These are phyloP conservation scores for Macrostomum lignano DNA, from an alignment of 1,140 invertebrate species.

Conservation along the genomic window DNA sequence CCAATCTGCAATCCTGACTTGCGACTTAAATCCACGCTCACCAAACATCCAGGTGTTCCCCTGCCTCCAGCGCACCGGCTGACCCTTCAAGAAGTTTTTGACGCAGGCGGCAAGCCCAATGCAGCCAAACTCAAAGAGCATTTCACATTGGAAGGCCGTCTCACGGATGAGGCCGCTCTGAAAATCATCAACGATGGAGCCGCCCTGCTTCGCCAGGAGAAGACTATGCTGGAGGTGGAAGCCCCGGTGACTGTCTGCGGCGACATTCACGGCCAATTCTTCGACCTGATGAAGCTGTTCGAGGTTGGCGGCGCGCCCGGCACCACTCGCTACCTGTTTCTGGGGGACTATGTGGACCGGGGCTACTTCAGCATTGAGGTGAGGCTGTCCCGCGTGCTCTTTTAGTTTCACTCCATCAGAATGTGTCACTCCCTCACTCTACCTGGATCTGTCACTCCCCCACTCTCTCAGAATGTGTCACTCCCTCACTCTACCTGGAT, in stretches of 20 bases:
- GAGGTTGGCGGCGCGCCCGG: constrained; percentile 3
- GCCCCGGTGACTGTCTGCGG: constrained; percentile 55
- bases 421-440: no score
- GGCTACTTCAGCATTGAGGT: constrained; percentile 7
- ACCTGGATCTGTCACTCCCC: no score
- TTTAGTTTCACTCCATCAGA: background rate
- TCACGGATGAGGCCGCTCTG: constrained; percentile 82
- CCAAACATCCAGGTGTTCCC: constrained; percentile 67
- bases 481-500: no score
- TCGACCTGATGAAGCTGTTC: constrained; percentile 7
- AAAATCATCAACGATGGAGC: constrained; percentile 92
- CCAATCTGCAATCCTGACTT: no score
- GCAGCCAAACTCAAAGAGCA: constrained; percentile 53
- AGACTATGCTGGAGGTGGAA: constrained; percentile 99
- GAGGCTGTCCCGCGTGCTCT: background rate
- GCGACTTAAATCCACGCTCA: no score
- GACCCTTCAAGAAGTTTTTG: constrained; percentile 78
- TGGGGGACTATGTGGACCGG: constrained; percentile 8
- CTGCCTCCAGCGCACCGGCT: constrained; percentile 89
- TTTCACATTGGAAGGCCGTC: constrained; percentile 85
- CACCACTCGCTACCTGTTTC: constrained; percentile 6
- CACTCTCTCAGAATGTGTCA: no score
- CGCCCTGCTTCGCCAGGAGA: constrained; percentile 68
- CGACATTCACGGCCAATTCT: constrained; percentile 8
- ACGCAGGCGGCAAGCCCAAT: constrained; percentile 34